These are phyloP conservation scores for Conus betulinus DNA, from an alignment of 1,140 invertebrate genomes.

Conservation along the genomic window DNA sequence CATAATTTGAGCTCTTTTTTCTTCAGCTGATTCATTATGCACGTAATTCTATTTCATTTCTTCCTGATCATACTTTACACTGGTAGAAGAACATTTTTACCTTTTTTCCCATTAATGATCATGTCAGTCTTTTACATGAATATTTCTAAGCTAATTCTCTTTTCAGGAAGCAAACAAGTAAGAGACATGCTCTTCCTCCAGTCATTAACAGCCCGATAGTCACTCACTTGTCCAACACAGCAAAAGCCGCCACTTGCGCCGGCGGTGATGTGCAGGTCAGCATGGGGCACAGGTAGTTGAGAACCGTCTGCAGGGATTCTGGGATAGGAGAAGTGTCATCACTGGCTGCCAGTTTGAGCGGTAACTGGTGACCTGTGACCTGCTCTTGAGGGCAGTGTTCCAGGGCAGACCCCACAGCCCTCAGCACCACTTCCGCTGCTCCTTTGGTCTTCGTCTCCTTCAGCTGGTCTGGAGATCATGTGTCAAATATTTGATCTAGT, in stretches of 20 bases:
- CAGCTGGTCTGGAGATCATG: neutral
- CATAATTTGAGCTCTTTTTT: too few relatives aligned
- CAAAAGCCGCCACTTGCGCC: slow-evolving; percentile 70
- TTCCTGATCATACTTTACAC: too few relatives aligned
- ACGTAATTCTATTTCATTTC: too few relatives aligned
- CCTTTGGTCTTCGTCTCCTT: neutral
- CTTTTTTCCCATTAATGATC: too few relatives aligned
- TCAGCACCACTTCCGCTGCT: slow-evolving; percentile 39
- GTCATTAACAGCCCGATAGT: too few relatives aligned
- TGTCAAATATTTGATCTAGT: neutral
- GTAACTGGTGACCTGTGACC: slow-evolving; percentile 67
- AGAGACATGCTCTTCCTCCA: too few relatives aligned
- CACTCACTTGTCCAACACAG: slow-evolving; percentile 60
- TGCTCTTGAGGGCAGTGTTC: slow-evolving; percentile 57
- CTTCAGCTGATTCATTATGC: too few relatives aligned
- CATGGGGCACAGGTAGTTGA: slow-evolving; percentile 72
- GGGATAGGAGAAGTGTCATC: slow-evolving; percentile 68
- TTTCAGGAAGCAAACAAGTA: too few relatives aligned
- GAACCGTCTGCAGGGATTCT: slow-evolving; percentile 68
- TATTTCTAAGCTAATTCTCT: too few relatives aligned
- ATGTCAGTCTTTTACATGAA: too few relatives aligned
- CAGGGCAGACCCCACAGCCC: slow-evolving; percentile 54
- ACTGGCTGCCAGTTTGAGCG: slow-evolving; percentile 63
- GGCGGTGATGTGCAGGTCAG: slow-evolving; percentile 58
- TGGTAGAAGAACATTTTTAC: too few relatives aligned